Conservation (phyloP, 35 echinoderm and acorn worm species). For the Anneissia japonica region DNA sequence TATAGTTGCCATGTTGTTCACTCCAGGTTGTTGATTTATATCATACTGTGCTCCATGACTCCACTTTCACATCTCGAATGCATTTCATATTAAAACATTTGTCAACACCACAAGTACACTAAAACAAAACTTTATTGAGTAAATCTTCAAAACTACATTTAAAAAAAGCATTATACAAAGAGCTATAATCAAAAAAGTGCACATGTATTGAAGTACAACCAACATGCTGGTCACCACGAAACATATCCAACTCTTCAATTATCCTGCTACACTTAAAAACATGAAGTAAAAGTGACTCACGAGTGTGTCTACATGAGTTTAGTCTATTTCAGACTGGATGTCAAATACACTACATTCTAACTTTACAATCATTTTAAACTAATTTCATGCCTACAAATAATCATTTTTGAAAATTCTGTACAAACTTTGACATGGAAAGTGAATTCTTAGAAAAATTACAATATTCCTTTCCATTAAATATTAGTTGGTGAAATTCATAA, state of each 20-base stretch:
- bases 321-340: neutral
- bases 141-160: neutral
- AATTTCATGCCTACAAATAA: neutral
- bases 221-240: neutral
- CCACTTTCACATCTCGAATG: too few relatives aligned
- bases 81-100: neutral
- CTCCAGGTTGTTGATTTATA: too few relatives aligned
- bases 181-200: neutral
- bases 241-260: neutral
- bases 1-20: too few relatives aligned
- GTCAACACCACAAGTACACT: neutral
- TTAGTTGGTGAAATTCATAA: neutral
- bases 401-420: neutral
- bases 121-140: slow-evolving; percentile 2
- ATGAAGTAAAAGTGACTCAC: too few relatives aligned
- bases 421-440: neutral
- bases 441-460: neutral
- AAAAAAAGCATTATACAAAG: neutral
- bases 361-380: neutral
- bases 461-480: neutral
- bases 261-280: too few relatives aligned
- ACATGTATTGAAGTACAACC: neutral
- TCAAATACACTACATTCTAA: neutral
- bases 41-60: too few relatives aligned
- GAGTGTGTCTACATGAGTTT: too few relatives aligned